phyloP scores from a whole-genome alignment of 2,113 vertebrate genomes.

The Triplophysa dalaica region DNA sequence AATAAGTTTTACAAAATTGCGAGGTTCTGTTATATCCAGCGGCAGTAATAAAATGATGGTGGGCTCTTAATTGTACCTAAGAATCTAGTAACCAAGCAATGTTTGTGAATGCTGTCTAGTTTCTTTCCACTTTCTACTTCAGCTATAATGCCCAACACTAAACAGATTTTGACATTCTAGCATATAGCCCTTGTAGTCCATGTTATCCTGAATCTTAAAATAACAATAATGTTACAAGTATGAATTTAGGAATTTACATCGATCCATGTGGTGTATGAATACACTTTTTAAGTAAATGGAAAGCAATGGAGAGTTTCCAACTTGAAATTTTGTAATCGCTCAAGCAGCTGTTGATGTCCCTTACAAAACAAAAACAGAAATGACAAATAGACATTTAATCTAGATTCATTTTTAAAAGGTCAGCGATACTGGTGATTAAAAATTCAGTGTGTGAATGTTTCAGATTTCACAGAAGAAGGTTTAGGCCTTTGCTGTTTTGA shows the following conservation, averaged over 20 bases:
- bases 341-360: conserved; percentile 8
- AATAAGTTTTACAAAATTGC: neutral
- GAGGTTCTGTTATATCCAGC: neutral
- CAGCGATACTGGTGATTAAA: conserved; percentile 17
- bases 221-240: neutral
- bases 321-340: neutral
- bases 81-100: neutral
- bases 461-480: neutral
- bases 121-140: neutral
- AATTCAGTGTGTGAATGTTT: neutral
- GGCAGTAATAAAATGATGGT: too few relatives aligned
- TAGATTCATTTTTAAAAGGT: conserved; percentile 19
- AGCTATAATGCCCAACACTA: neutral
- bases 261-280: conserved; percentile 1
- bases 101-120: neutral
- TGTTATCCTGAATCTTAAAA: too few relatives aligned
- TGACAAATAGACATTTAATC: neutral
- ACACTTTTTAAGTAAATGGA: neutral
- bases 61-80: too few relatives aligned
- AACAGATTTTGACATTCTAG: neutral
- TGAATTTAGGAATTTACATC: too few relatives aligned
- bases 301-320: conserved; percentile 14
- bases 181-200: neutral
- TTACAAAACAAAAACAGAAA: neutral
- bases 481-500: neutral